Evolutionary conservation across 2,113 vertebrate genomes (phyloP).

Genomic region (Parus major): DNA sequence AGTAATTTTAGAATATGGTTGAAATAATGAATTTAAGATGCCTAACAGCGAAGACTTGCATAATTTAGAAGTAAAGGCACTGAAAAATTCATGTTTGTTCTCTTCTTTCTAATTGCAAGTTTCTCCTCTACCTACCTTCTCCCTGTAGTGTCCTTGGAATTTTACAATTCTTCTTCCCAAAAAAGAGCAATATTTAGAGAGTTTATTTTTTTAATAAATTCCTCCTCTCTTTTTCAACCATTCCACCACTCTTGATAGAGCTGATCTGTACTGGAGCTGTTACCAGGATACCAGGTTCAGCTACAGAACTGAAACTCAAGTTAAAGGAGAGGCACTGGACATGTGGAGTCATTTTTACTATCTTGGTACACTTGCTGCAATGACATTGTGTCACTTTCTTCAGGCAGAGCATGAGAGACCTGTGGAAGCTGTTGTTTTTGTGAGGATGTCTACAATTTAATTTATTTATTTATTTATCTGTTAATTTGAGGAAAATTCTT

Average conservation of each 20-base stretch:
- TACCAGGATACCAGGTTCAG: background rate
- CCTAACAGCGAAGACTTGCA: background rate
- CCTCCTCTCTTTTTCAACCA: background rate
- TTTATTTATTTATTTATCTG: background rate
- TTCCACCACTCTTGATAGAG: background rate
- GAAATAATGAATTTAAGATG: background rate
- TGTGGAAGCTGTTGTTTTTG: background rate
- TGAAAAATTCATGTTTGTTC: background rate
- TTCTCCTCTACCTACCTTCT: background rate
- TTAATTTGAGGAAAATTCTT: background rate
- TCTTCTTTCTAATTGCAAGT: background rate
- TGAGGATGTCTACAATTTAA: background rate
- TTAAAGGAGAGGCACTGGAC: background rate
- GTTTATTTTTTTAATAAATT: background rate
- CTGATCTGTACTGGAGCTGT: background rate
- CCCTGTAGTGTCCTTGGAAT: background rate
- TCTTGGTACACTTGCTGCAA: background rate
- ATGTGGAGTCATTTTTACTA: fast-evolving
- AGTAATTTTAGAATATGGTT: background rate
- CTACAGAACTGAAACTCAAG: background rate
- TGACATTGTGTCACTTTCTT: background rate
- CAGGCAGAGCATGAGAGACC: background rate
- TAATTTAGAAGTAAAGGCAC: background rate
- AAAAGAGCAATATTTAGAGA: background rate
- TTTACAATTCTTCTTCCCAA: background rate